These are phyloP conservation scores for Macrotis lagotis DNA, from an alignment of 2,113 vertebrate genomes.

Conservation along the genomic window DNA sequence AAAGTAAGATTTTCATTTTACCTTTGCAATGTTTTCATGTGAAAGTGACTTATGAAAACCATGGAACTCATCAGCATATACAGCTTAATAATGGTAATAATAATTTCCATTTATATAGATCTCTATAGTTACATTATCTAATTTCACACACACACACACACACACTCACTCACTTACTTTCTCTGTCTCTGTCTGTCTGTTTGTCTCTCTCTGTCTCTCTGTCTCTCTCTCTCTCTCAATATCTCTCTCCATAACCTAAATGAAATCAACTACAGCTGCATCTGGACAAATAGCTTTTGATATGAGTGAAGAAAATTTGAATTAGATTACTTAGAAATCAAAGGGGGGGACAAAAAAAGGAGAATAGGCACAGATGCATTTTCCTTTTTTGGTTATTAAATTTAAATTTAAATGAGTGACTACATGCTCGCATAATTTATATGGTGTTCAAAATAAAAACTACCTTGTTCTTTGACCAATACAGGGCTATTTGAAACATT, in stretches of 20 bases:
- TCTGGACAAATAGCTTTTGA: constrained; percentile 4
- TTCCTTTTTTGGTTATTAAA: constrained; percentile 49
- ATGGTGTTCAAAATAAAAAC: constrained; percentile 43
- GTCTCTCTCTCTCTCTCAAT: no score
- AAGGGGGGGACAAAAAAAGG: not conserved
- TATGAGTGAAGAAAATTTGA: not conserved
- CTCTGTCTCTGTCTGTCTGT: no score
- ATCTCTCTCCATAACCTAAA: not conserved
- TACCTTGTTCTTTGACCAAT: constrained; percentile 42
- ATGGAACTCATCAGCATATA: not conserved
- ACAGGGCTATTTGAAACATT: constrained; percentile 41
- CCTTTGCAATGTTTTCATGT: not conserved
- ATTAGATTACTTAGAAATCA: not conserved
- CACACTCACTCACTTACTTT: no score
- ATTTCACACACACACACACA: not conserved
- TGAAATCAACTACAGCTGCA: not conserved
- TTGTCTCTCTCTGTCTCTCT: no score
- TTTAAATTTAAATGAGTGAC: not conserved
- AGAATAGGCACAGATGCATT: rapidly evolving
- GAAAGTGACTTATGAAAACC: not conserved
- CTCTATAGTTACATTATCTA: not conserved
- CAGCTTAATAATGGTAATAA: not conserved
- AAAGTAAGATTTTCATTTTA: not conserved
- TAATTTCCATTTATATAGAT: not conserved
- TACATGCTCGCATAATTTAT: not conserved